Evolutionary conservation across 1,140 invertebrate genomes (phyloP), one percentile per base, ranked within the genome.

Genomic region (Meloidogyne floridensis): DNA sequence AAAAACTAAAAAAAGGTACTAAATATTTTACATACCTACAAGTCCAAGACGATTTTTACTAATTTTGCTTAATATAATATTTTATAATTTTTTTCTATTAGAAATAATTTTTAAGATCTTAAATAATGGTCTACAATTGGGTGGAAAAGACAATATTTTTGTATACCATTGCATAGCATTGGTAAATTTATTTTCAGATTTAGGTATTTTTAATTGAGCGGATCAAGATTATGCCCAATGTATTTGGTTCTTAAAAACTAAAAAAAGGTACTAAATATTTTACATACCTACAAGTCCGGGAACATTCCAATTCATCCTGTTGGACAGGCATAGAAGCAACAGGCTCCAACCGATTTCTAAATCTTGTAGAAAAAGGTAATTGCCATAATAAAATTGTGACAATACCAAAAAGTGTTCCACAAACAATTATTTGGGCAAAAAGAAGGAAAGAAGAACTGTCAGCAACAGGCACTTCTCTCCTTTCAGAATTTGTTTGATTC

Each of bases 281-380:
- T 10, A 59, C 9, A 18, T 72, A 79, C 77, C 65, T 79, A 56
- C 77, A 79, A 20, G 77, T 79, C 32, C 47, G 20, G 3, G 65
- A 42, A 79, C 77, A 79, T 79, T 79, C 77, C 11, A 72, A 72
- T 53, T 79, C 77, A 47, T 71, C 9, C 20, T 71, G 56, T 15
- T 79, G 77, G n/a, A 71, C 72, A 20, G 75, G 75, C 75, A 77
- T 42, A 6, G 75, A 65, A 53, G 6, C 59, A 53, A 71, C 51
- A 9, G 20, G 15, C 13, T 69, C 77, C 47, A 79, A 42, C n/a
- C 13, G 13, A n/a, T 47, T 51, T 69, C 77, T 69, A 71, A 53
- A 71, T 79, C 54, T 54, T 8, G 65, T 72, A 11, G 43, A 72
- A 20, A 79, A 79, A 51, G 77, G 77, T 47, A 79, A 47, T 71